A percentile compares a stretch with the other conserved stretches of the same genome.
phyloP scores from a whole-genome alignment of 2,888 invertebrate genomes.

The Orchesellides sinensis region DNA sequence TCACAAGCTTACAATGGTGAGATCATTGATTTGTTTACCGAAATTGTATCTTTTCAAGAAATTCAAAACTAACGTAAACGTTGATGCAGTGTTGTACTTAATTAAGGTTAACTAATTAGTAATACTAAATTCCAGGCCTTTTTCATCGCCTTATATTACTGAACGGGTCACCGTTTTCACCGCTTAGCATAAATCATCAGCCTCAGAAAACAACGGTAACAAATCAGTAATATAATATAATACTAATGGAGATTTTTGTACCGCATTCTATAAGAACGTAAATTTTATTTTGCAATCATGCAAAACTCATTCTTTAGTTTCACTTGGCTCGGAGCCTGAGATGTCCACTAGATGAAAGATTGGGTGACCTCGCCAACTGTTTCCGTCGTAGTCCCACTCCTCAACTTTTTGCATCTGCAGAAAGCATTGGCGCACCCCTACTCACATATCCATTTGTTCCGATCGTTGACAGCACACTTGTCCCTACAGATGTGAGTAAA shows the following conservation, averaged over 20 bases:
- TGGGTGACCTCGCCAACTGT: constrained; percentile 68
- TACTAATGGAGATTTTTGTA: neutral
- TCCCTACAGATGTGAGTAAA: constrained; percentile 64
- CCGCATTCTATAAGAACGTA: neutral
- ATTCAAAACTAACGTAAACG: too few species aligned
- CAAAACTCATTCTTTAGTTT: constrained; percentile 48
- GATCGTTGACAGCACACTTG: constrained; percentile 68
- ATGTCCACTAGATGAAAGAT: constrained; percentile 69
- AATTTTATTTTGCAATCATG: neutral
- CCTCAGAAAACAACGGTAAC: constrained; percentile 73
- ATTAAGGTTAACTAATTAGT: neutral
- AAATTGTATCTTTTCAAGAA: neutral
- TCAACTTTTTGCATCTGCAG: constrained; percentile 67
- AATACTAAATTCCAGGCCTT: constrained; percentile 68
- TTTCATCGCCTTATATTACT: constrained; percentile 73
- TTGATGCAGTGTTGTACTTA: too few species aligned
- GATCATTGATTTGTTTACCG: neutral
- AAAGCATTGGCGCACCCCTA: constrained; percentile 70
- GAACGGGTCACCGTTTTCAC: constrained; percentile 74
- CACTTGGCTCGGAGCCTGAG: constrained; percentile 70
- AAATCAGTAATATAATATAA: neutral
- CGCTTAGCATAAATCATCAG: constrained; percentile 71
- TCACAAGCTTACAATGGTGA: constrained; percentile 74
- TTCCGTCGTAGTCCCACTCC: constrained; percentile 64
- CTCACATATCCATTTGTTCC: constrained; percentile 72